Evolutionary conservation across 2,797 vertebrate genomes (phyloP), one percentile per base, ranked within the genome.

Genomic region (Arrhamphus sclerolepis): DNA sequence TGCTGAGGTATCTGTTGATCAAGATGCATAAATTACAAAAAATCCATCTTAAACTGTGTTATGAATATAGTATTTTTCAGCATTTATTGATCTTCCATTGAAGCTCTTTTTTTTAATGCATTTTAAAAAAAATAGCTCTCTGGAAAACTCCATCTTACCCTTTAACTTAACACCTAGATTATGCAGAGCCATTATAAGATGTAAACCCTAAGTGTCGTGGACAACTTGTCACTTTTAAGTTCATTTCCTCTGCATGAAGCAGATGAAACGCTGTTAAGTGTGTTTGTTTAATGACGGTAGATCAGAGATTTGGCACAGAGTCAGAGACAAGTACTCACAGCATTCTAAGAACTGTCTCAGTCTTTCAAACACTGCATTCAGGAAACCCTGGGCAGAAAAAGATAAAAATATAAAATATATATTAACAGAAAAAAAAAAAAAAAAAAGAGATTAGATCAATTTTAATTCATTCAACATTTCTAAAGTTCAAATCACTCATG

Each of bases 341-440:
- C 96, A 98, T 73, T 97, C 94, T 83, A 99, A 85, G 92, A 98
- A 99, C 79, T 97, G 96, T 81, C 94, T 95, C 48, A 98, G 86
- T 46, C 96, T 94, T 77, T 96, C 96, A 92, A 98, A 99, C 61
- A 96, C 89, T 0, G 95, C 93, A 86, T 96, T 93, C 74, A 99
- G 93, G 89, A 98, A 98, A 51, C 92, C 93, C 97, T 98, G 82
- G 80, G 82, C 92, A 92, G 77, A 77, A 44, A 81, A 14, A 85
- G 41, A 79, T 49, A 65, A 71, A 61, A n/a, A n/a, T n/a, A n/a
- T n/a, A n/a, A n/a, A n/a, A n/a, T n/a, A n/a, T n/a, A n/a, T n/a
- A n/a, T n/a, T n/a, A n/a, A n/a, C n/a, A n/a, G n/a, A n/a, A n/a
- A n/a, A 77, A 44, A 81, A 14, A 85, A 42, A 79, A 47, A 65